Base-by-base conservation (phyloP, 1,140 invertebrate genomes). In the Hermetia illucens region DNA sequence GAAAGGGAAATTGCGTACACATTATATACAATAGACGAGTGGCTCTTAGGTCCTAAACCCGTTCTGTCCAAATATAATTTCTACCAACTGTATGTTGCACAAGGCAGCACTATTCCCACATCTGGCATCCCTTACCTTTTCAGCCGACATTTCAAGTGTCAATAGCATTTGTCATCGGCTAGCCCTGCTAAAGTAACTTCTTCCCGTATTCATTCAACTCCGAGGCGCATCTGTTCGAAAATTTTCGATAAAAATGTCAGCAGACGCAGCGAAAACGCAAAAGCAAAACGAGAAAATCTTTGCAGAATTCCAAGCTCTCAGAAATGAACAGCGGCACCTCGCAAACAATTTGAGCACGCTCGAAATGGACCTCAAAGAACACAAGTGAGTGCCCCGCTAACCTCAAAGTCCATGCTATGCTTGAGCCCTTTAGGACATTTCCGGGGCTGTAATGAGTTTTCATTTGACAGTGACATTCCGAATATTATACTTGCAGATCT, bases 321-420 rank as follows among this genome's bases (percentile, higher is more conserved):
- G 90, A 43, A 77, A 74, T 49, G 90, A 95, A 55, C 92, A 97
- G 64, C 68, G 88, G 48, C 71, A 73, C 43, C 63, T 93, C 48
- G 80, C 79, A 12, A 77, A 71, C 42, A 95, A 93, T 72, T 71
- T 94, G 39, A 78, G 82, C 4, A 90, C 95, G 69, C 67, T 95
- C 47, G 88, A 95, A 69, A 73, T 82, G 65, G 91, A 95, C 57
- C 68, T 92, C 29, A 91, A 88, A 55, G 91, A 95, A 66, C 90
- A 95, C 65, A 92, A 89, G 90, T 94, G 74, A 74, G 74, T 65
- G 44, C 44, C 27, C 40, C 20, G 24, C 36, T 31, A n/a, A n/a
- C n/a, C n/a, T n/a, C n/a, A n/a, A 34, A 34, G 19, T n/a, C n/a
- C 33, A 21, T 21, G 22, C 21, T 21, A 21, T 34, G 5, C 15